phyloP scores from a whole-genome alignment of 2,797 vertebrate genomes.

The Scolopax bukidnonensis region DNA sequence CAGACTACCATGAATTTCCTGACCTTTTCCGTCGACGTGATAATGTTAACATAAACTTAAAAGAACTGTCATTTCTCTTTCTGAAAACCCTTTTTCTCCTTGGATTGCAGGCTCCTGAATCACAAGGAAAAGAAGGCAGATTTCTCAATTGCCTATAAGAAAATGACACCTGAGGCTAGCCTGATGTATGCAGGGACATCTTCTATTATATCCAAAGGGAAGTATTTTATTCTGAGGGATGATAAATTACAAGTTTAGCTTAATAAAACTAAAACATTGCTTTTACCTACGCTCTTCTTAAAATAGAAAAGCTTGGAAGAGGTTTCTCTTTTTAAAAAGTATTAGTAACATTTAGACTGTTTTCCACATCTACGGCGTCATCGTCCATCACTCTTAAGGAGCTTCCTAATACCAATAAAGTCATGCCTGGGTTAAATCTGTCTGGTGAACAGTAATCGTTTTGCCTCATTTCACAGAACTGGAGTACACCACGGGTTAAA shows the following conservation, averaged over 20 bases:
- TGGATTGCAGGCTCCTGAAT: not conserved
- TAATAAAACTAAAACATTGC: not conserved
- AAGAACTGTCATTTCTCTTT: constrained; percentile 26
- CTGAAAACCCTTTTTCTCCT: constrained; percentile 25
- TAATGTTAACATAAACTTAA: constrained; percentile 50
- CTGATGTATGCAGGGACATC: not conserved
- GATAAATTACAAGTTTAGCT: not conserved
- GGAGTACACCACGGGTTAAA: not conserved
- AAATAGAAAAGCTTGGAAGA: not conserved
- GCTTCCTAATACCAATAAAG: not conserved
- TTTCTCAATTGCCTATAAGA: not conserved
- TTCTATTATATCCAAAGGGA: not conserved
- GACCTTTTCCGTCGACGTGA: constrained; percentile 15
- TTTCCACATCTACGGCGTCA: not conserved
- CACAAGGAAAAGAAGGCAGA: not conserved
- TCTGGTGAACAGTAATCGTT: not conserved
- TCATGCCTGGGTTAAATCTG: not conserved
- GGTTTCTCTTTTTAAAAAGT: not conserved
- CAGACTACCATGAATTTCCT: not conserved
- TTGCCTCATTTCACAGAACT: not conserved
- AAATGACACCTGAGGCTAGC: not conserved
- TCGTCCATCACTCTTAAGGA: not conserved
- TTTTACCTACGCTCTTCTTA: not conserved
- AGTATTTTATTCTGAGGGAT: not conserved
- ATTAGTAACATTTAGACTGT: not conserved